A percentile compares a stretch with the other conserved stretches of the same genome.
phyloP scores from a whole-genome alignment of 1,140 invertebrate species.

The Pseudomyrmex dendroicus region DNA sequence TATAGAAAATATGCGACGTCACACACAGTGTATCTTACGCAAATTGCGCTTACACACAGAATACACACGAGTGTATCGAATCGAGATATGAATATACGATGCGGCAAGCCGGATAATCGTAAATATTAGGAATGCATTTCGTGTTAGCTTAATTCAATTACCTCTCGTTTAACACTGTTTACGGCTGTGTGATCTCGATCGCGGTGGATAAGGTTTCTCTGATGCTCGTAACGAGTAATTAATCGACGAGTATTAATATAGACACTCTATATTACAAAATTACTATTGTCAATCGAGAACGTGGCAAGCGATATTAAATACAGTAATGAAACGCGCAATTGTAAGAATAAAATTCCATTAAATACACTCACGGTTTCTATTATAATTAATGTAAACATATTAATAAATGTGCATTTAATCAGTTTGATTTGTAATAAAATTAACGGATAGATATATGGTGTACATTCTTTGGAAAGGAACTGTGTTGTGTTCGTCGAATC shows the following conservation, averaged over 20 bases:
- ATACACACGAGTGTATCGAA: background rate
- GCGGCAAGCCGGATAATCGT: constrained; percentile 5
- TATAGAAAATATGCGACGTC: background rate
- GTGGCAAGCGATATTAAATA: constrained; percentile 22
- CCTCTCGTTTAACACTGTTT: constrained; percentile 36
- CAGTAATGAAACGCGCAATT: background rate
- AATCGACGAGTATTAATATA: constrained; percentile 45
- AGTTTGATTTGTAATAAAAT: background rate
- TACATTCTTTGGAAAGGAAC: background rate
- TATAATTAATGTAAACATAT: too few species aligned
- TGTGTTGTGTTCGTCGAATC: background rate
- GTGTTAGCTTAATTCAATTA: constrained; percentile 46
- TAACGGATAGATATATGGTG: background rate
- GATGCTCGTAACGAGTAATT: constrained; percentile 39
- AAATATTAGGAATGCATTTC: constrained; percentile 51
- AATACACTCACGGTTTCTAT: too few species aligned
- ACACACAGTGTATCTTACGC: background rate
- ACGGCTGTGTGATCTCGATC: background rate
- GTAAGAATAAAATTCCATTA: too few species aligned
- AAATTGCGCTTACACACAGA: background rate
- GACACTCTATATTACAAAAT: constrained; percentile 19
- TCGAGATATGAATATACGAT: constrained; percentile 28
- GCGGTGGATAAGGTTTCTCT: constrained; percentile 22
- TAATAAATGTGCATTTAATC: too few species aligned
- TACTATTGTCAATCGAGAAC: constrained; percentile 24